These are phyloP conservation scores for Theristicus caerulescens DNA, from an alignment of 2,113 vertebrate genomes.

Conservation along the genomic window DNA sequence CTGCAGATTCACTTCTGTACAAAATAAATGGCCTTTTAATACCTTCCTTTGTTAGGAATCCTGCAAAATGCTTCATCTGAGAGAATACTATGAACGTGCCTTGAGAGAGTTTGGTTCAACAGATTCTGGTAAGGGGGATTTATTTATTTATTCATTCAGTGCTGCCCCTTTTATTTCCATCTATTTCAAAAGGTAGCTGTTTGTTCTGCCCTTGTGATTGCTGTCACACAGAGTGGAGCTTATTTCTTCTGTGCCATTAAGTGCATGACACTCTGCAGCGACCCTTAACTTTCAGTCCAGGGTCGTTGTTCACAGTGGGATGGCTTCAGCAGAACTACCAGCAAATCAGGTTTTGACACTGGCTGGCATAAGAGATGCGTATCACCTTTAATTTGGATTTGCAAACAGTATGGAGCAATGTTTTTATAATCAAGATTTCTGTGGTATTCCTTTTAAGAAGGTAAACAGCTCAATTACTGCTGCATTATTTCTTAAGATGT, in stretches of 20 bases:
- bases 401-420: not conserved
- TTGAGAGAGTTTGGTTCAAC: constrained; percentile 90
- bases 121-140: constrained; percentile 79
- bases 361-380: not conserved
- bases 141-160: not conserved
- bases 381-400: not conserved
- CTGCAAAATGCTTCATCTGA: constrained; percentile 83
- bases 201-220: not conserved
- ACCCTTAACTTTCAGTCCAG: not conserved
- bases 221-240: not conserved
- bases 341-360: not conserved
- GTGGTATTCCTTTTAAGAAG: not conserved
- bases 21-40: constrained; percentile 34
- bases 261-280: not conserved
- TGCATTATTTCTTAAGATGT: not conserved
- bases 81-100: constrained; percentile 92
- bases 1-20: constrained; percentile 24
- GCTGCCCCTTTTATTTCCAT: not conserved
- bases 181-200: not conserved
- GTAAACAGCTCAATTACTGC: not conserved
- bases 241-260: not conserved
- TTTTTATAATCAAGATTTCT: not conserved
- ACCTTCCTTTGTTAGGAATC: constrained; percentile 76
- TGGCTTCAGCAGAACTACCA: not conserved
- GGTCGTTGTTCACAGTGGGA: not conserved